Evolutionary conservation across 1,140 invertebrate genomes (phyloP).

Genomic region (Philaenus spumarius): DNA sequence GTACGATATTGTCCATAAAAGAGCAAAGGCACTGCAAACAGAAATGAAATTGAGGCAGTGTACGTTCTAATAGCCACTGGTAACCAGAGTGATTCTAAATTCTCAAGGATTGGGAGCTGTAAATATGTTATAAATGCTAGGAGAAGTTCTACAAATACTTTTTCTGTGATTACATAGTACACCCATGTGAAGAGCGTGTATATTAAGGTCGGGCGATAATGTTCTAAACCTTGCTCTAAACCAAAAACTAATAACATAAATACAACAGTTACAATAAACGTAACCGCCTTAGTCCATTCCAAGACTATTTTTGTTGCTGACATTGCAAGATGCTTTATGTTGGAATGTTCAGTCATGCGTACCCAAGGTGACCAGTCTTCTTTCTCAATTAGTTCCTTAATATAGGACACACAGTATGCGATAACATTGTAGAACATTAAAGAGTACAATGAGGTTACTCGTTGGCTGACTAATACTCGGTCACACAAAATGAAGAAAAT

Average conservation of each 20-base stretch:
- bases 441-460: slow-evolving; percentile 62
- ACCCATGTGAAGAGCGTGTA: slow-evolving; percentile 58
- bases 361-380: slow-evolving; percentile 70
- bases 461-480: slow-evolving; percentile 51
- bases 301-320: slow-evolving; percentile 71
- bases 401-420: slow-evolving; percentile 66
- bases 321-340: slow-evolving; percentile 71
- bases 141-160: slow-evolving; percentile 58
- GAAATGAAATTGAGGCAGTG: slow-evolving; percentile 45
- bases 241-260: slow-evolving; percentile 68
- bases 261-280: slow-evolving; percentile 70
- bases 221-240: slow-evolving; percentile 63
- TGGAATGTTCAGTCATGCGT: slow-evolving; percentile 60
- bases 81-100: slow-evolving; percentile 56
- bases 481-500: slow-evolving; percentile 67
- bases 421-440: slow-evolving; percentile 76
- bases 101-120: slow-evolving; percentile 54
- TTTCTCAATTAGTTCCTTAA: slow-evolving; percentile 62
- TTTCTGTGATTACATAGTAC: slow-evolving; percentile 68
- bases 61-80: slow-evolving; percentile 53
- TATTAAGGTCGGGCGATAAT: slow-evolving; percentile 58
- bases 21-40: slow-evolving; percentile 47
- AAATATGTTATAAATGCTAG: slow-evolving; percentile 47
- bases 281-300: slow-evolving; percentile 75
- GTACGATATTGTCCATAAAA: slow-evolving; percentile 50